Base-by-base conservation (phyloP, 2,888 invertebrate genomes). In the Podotricha telesiphe region DNA sequence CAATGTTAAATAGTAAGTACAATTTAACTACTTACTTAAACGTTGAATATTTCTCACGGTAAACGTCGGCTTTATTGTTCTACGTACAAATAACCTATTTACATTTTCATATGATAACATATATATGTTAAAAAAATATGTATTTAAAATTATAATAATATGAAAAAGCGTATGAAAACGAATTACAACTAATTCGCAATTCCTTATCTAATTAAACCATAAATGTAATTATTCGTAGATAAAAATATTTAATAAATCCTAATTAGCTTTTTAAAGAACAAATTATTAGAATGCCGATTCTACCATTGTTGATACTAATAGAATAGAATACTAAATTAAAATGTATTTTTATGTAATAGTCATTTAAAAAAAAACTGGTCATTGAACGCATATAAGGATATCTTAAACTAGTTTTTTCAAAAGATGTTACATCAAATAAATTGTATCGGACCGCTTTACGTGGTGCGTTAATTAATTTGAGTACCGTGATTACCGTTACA, bases 391-490 rank as follows among this genome's bases (percentile, higher is more conserved):
- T n/a, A 40, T 50, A 62, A 62, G 65, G 71, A 51, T 62, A 50
- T 64, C 66, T 58, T 67, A 69, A 69, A 72, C 72, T 68, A 67
- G 70, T 72, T 69, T 65, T 65, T 65, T 58, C 58, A 59, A 45
- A 65, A 67, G 42, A 64, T 42, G 62, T 68, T 58, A 68, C 62
- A 68, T 56, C 59, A 67, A 65, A 70, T 70, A 68, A 68, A 67
- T 64, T 53, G 53, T 70, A 70, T 64, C 50, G 42, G 55, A 65
- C 61, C 65, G 65, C 42, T 68, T 68, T 55, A 34, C 63, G 22
- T 70, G 53, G 47, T 48, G 40, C 56, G 55, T 61, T 68, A 68
- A 70, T 61, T 70, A 68, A 62, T 65, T 53, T 64, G 48, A 51
- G 56, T 67, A 67, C 53, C 40, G 58, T 58, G 45, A 37, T 42